Evolutionary conservation across 2,888 invertebrate genomes (phyloP).

Genomic region (Tribolium freemani): DNA sequence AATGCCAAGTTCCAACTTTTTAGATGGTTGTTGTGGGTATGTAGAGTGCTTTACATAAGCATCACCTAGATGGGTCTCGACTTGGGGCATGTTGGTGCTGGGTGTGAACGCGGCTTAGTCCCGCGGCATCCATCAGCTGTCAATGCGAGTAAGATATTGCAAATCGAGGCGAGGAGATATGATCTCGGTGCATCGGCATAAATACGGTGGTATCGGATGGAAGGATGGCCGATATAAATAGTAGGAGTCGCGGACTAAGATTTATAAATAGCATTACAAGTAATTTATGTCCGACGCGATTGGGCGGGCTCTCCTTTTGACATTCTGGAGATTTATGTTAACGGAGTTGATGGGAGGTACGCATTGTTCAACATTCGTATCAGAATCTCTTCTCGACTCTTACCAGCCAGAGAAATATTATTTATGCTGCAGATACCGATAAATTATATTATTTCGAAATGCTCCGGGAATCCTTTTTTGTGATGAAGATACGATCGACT

Average conservation of each 20-base stretch:
- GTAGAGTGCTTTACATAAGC: no score
- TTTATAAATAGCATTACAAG: conserved; percentile 69
- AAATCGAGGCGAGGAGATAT: conserved; percentile 57
- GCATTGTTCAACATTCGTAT: conserved; percentile 53
- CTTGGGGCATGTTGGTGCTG: not conserved
- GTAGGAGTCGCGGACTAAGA: conserved; percentile 59
- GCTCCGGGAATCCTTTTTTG: conserved; percentile 48
- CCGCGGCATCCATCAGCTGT: conserved; percentile 56
- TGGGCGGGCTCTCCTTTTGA: conserved; percentile 68
- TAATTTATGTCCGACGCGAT: conserved; percentile 69
- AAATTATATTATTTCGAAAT: conserved; percentile 54
- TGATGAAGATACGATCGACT: conserved; percentile 52
- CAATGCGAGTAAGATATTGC: conserved; percentile 58
- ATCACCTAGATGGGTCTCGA: not conserved
- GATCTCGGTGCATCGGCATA: conserved; percentile 58
- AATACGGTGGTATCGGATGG: conserved; percentile 54
- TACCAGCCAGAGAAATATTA: conserved; percentile 49
- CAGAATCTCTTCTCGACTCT: conserved; percentile 46
- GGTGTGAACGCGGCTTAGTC: conserved; percentile 21
- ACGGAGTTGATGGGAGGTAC: conserved; percentile 68
- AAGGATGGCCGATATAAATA: conserved; percentile 57
- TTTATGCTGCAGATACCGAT: conserved; percentile 54
- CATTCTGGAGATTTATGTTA: conserved; percentile 68
- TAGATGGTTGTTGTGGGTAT: no score
- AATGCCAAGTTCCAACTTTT: no score